phyloP scores from a whole-genome alignment of 2,113 vertebrate species.

The Connochaetes taurinus region DNA sequence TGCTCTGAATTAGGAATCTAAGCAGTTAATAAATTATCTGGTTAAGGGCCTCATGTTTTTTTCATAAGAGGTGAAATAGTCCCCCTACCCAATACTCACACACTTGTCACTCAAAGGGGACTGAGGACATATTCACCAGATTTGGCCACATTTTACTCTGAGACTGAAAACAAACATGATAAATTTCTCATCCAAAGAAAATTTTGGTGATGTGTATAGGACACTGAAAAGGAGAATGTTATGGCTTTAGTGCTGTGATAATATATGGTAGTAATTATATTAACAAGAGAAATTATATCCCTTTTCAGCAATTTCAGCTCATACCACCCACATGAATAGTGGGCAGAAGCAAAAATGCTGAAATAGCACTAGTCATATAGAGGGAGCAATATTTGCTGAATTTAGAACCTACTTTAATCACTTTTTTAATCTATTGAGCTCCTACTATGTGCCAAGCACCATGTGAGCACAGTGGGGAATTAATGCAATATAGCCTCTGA shows the following conservation, averaged over 20 bases:
- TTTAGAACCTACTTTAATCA: constrained; percentile 53
- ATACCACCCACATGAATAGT: constrained; percentile 64
- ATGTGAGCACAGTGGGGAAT: background rate
- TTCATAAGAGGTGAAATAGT: background rate
- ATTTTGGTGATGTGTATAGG: constrained; percentile 60
- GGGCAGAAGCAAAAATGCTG: constrained; percentile 51
- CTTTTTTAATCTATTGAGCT: background rate
- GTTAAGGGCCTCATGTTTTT: background rate
- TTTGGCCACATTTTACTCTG: constrained; percentile 56
- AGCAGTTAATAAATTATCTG: constrained; percentile 39
- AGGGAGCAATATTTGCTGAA: constrained; percentile 40
- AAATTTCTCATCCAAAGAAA: constrained; percentile 59
- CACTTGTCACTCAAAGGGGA: constrained; percentile 34
- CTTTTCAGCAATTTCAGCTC: constrained; percentile 65
- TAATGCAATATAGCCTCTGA: background rate
- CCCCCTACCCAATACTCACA: background rate
- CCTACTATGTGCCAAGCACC: constrained; percentile 38
- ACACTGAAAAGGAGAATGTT: constrained; percentile 69
- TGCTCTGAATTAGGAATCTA: background rate
- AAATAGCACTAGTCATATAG: constrained; percentile 32
- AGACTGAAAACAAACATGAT: constrained; percentile 67
- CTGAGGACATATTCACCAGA: constrained; percentile 23
- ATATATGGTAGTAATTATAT: constrained; percentile 73
- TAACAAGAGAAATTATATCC: constrained; percentile 72
- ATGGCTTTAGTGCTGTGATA: constrained; percentile 66